Evolutionary conservation across 92 coral and sea anemone genomes (phyloP), one percentile per base, ranked within the genome.

Genomic region (Epizoanthus ramosus): DNA sequence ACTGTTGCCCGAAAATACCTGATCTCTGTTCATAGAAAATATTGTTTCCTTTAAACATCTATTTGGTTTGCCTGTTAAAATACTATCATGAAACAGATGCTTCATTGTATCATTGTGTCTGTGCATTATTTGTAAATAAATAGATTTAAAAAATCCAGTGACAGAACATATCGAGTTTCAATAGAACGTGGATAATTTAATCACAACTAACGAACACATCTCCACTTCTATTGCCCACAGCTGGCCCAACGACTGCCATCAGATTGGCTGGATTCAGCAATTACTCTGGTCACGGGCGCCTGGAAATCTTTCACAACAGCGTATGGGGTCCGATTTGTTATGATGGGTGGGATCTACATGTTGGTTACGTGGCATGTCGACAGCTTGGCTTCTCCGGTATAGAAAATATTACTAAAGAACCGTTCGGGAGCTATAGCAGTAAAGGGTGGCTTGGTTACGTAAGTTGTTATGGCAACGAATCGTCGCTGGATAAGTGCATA

Each of bases 261-360:
- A 21, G 81, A 18, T 60, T 76, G 12, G 81, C 81, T 0, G 70
- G 69, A 18, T 58, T 13, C 25, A 54, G 69, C 45, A 80, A 81
- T 57, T 84, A 92, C 23, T 91, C 93, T 0, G 86, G 79, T n/a
- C 83, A 84, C 54, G 97, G 97, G 2, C 97, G 94, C 24, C 90
- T 93, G 14, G 97, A 93, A 63, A 85, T 93, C 35, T 93, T 79
- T 65, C 92, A 94, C 74, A 92, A 88, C 43, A 91, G 89, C 33
- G 57, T 52, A 47, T 93, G 97, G 97, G 93, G 93, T 10, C 85
- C 94, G 24, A 88, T 93, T 33, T 93, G 97, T 68, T 58, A 68
- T 14, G 97, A 93, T 53, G 90, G 68, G 57, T 93, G 97, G 97
- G 88, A 85, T 67, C 45, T 15, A 1, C 35, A 83, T 1, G 91